Conservation (phyloP, 1,140 invertebrate species). For the Dryas iulia region DNA sequence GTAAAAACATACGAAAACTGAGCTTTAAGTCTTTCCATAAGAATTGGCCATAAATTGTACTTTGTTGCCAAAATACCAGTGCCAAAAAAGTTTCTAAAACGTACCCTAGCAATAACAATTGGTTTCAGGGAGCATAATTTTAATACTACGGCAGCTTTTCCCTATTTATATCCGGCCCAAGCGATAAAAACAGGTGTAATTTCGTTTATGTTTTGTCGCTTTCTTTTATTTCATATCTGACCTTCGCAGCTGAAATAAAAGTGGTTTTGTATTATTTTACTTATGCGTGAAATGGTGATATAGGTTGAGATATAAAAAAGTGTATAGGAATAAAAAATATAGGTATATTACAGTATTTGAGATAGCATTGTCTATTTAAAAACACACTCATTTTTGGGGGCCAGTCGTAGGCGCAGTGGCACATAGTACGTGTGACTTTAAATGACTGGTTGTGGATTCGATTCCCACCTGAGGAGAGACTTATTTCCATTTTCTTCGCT, state of each 20-base stretch:
- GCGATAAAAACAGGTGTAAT: conserved; percentile 29
- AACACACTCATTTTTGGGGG: no score
- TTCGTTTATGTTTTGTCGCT: conserved; percentile 25
- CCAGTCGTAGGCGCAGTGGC: no score
- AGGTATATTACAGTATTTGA: no score
- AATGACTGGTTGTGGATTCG: no score
- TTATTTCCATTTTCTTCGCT: no score
- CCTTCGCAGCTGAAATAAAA: conserved; percentile 6
- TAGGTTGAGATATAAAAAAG: not conserved
- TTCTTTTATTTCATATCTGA: conserved; percentile 17
- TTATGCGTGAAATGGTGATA: not conserved
- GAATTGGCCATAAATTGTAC: not conserved
- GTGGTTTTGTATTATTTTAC: not conserved
- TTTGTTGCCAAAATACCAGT: not conserved
- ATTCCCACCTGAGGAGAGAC: no score
- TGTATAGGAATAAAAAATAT: no score
- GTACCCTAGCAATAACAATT: conserved; percentile 16
- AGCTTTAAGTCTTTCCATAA: not conserved
- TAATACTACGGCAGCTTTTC: conserved; percentile 22
- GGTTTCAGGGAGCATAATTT: conserved; percentile 21
- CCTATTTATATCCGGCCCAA: conserved; percentile 23
- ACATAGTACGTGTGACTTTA: no score
- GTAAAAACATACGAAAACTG: not conserved
- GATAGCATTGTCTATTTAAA: no score
- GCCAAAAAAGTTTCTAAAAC: conserved; percentile 14